Evolutionary conservation across 2,797 vertebrate genomes (phyloP).

Genomic region (Melanitta fusca): DNA sequence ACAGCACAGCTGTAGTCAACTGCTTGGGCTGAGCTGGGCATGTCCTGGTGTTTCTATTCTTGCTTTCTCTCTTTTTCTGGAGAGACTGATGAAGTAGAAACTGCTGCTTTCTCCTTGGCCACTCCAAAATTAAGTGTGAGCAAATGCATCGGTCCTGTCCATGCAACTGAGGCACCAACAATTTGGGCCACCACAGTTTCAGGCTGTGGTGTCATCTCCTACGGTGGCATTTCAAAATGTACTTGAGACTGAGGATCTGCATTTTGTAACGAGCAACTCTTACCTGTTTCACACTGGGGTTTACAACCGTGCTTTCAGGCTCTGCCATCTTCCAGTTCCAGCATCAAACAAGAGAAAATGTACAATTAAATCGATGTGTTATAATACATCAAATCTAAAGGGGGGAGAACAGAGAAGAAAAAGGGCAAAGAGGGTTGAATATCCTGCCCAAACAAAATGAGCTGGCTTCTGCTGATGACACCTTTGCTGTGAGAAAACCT

Average conservation of each 20-base stretch:
- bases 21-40: background rate
- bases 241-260: background rate
- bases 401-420: background rate
- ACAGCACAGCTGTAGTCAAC: background rate
- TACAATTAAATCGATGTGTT: background rate
- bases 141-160: background rate
- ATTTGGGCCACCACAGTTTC: background rate
- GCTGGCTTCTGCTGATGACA: background rate
- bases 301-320: slow-evolving; percentile 49
- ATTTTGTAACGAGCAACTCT: slow-evolving; percentile 3
- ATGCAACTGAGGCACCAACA: background rate
- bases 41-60: background rate
- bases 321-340: slow-evolving; percentile 58
- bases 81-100: background rate
- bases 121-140: background rate
- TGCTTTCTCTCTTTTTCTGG: background rate
- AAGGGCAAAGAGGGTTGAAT: background rate
- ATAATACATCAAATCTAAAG: background rate
- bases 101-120: background rate
- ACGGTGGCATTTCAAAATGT: background rate
- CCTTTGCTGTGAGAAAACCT: background rate
- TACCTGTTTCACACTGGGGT: slow-evolving; percentile 65
- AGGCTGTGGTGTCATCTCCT: background rate
- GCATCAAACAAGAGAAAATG: slow-evolving; percentile 7
- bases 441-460: background rate